Evolutionary conservation across 2,797 vertebrate genomes (phyloP), one percentile per base, ranked within the genome.

Genomic region (Hydrocynus forskahlii): DNA sequence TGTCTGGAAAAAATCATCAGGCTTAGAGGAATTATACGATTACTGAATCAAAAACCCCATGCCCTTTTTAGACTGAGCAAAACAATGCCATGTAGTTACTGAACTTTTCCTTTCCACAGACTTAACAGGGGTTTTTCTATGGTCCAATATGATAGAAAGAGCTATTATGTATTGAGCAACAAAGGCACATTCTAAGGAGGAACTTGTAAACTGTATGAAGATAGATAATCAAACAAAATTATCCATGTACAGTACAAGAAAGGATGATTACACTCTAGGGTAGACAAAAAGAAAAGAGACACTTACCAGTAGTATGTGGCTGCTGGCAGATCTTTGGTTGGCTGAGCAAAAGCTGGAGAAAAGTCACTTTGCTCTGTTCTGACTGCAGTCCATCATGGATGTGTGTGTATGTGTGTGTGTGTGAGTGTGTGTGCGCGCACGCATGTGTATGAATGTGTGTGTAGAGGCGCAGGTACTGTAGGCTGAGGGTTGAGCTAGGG

Each of bases 1-100:
- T 17, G 52, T 43, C 7, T 54, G 59, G 68, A 76, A 54, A 78
- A 82, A 63, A 75, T 29, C 21, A 72, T 21, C 67, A 78, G 54
- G 87, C 85, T 92, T 92, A 88, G 74, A 86, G 80, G 86, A 86
- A 87, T 93, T 92, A 92, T 88, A 85, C 87, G 90, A 92, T 93
- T 92, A 93, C 9, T 72, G 82, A 86, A 87, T 88, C 81, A 86
- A 85, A 80, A 78, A 89, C 85, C 84, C 83, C 76, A 17, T 25
- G 60, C 70, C 84, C 38, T 72, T 83, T 81, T 86, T 82, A 88
- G 63, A 57, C 54, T 38, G 75, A 67, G 52, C 54, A 77, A 72
- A 82, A 90, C 78, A 85, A 82, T 72, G 81, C 76, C 71, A 84
- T 50, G 74, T 23, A 64, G 57, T 38, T 59, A 79, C 69, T 43